Base-by-base conservation (phyloP, 1,140 invertebrate genomes). In the Polypedilum vanderplanki region DNA sequence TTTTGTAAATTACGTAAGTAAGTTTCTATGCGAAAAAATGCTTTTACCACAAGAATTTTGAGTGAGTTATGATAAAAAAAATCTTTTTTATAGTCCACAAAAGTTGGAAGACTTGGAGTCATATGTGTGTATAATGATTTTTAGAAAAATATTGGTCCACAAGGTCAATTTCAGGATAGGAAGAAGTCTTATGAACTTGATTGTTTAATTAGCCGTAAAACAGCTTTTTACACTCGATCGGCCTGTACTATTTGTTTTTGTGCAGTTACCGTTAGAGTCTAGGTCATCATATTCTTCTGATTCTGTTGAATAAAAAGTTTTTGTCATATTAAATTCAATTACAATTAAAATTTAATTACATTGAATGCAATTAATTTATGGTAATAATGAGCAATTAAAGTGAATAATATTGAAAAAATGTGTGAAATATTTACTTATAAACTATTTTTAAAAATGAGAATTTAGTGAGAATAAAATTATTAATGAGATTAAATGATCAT, bases 61-160 rank as follows among this genome's bases (percentile, higher is more conserved):
- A 15, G 46, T 57, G 15, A 57, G 3, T n/a, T n/a, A 15, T 57
- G 46, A n/a, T n/a, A n/a, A 33, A 33, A 33, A 33, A 3, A 33
- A 57, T 4, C 4, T 15, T n/a, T 57, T 57, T 57, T 57, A 57
- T 57, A 57, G 46, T 57, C 46, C 8, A 57, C 46, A n/a, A 12
- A 12, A 33, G 24, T 57, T 57, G 46, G 46, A 57, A 57, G 46
- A 57, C 46, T 57, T 57, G 12, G 4, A 57, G n/a, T 4, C 4
- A n/a, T 57, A 57, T n/a, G 46, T 12, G 10, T 57, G 8, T 57
- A 57, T 57, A 57, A 57, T 33, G n/a, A n/a, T n/a, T n/a, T n/a
- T n/a, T n/a, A n/a, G n/a, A n/a, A n/a, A n/a, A 57, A n/a, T 57
- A 57, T 57, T 57, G 46, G 46, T 57, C 46, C 46, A 15, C n/a